Conservation (phyloP, 2,888 invertebrate genomes). For the Napeogenes inachia region DNA sequence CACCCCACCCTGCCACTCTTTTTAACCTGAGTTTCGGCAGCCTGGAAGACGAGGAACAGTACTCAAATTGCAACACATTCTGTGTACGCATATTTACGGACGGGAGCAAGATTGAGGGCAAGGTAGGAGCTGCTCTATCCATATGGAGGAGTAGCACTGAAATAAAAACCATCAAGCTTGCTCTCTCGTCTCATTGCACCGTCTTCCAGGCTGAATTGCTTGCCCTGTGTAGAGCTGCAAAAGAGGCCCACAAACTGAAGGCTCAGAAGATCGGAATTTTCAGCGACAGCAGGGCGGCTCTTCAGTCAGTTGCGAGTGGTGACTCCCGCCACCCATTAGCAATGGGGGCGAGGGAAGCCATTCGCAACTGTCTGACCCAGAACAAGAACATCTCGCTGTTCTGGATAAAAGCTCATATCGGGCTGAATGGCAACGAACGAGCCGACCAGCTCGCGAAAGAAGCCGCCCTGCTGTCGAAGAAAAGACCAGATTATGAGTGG, state of each 20-base stretch:
- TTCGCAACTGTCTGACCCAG: slow-evolving; percentile 5
- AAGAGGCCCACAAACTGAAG: neutral
- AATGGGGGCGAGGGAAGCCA: slow-evolving; percentile 7
- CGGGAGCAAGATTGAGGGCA: slow-evolving; percentile 26
- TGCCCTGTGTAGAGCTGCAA: neutral
- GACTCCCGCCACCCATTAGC: slow-evolving; percentile 18
- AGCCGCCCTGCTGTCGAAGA: too few species aligned
- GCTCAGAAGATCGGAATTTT: too few species aligned
- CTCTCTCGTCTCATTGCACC: slow-evolving; percentile 17
- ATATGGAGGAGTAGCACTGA: slow-evolving; percentile 13
- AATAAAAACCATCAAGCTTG: slow-evolving; percentile 17
- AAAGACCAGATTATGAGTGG: too few species aligned
- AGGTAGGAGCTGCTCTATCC: slow-evolving; percentile 19
- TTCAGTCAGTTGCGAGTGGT: too few species aligned
- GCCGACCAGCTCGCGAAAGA: too few species aligned
- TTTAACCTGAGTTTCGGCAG: too few species aligned
- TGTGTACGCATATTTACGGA: slow-evolving; percentile 20
- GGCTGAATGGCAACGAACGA: too few species aligned
- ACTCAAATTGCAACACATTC: too few species aligned
- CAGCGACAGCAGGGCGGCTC: too few species aligned
- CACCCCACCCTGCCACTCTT: too few species aligned
- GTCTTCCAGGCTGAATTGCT: slow-evolving; percentile 25
- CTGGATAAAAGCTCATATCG: slow-evolving; percentile 16
- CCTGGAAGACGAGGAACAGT: too few species aligned
- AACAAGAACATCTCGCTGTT: slow-evolving; percentile 13